phyloP scores from a whole-genome alignment of 1,140 invertebrate species.

The Caenorhabditis elegans region WBcel235 BX284606.5:17029001-17029500 shows the following conservation, averaged over 20 bases:
- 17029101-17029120: conserved; percentile 86
- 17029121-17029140: conserved; percentile 81
- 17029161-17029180: not conserved
- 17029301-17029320: conserved; percentile 69
- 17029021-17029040: no score
- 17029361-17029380: no score
- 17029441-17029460: conserved; percentile 32
- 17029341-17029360: no score
- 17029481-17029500: no score
- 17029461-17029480: no score
- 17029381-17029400: no score
- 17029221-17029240: conserved; percentile 92
- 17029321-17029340: not conserved
- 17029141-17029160: conserved; percentile 68
- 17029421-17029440: no score
- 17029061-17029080: conserved; percentile 88
- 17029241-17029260: conserved; percentile 93
- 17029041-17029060: conserved; percentile 92
- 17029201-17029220: conserved; percentile 90
- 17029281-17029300: conserved; percentile 90
- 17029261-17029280: conserved; percentile 83
- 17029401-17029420: no score
- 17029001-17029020: no score
- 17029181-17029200: conserved; percentile 73
- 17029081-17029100: conserved; percentile 76